These are phyloP conservation scores for Bembecia ichneumoniformis DNA, from an alignment of 2,888 invertebrate genomes.

Conservation along the genomic window DNA sequence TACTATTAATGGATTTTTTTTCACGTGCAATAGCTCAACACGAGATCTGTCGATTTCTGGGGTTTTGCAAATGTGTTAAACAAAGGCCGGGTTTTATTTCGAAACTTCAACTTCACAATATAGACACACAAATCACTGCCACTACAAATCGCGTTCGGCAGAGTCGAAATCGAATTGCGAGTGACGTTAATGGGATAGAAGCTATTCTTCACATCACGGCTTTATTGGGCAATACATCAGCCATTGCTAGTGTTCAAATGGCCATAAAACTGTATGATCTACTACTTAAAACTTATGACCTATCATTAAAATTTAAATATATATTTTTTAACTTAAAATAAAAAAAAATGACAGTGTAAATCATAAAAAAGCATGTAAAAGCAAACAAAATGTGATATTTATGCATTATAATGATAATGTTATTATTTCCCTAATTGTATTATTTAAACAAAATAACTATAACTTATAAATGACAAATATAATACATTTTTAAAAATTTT, in stretches of 20 bases:
- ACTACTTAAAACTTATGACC: not conserved
- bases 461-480: no score
- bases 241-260: conserved; percentile 1
- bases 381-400: no score
- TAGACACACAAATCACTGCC: conserved; percentile 44
- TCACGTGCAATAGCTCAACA: not conserved
- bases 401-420: no score
- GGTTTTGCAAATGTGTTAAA: conserved; percentile 1
- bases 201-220: conserved; percentile 53
- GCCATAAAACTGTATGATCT: not conserved
- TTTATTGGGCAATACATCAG: conserved; percentile 55
- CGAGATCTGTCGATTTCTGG: not conserved
- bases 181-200: conserved; percentile 57
- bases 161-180: conserved; percentile 43
- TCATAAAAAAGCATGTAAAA: no score
- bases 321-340: not conserved
- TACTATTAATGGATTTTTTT: not conserved
- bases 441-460: no score
- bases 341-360: no score
- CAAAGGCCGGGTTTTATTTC: conserved; percentile 24
- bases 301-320: not conserved
- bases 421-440: no score
- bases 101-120: conserved; percentile 36
- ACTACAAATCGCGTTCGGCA: conserved; percentile 46
- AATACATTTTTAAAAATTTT: no score